phyloP scores from a whole-genome alignment of 2,113 vertebrate genomes.

The Setophaga coronata region DNA sequence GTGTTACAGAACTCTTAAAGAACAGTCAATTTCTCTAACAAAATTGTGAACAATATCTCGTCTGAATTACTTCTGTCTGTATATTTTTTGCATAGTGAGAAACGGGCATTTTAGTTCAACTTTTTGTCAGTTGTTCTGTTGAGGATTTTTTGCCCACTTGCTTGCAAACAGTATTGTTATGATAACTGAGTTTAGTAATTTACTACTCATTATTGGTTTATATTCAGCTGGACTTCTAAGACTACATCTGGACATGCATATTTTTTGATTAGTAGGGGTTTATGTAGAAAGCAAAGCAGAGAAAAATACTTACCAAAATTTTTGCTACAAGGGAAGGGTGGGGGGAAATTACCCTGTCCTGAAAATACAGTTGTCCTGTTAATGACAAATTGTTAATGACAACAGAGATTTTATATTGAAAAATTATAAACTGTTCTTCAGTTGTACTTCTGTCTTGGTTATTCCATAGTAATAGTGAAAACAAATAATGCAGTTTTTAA shows the following conservation, averaged over 20 bases:
- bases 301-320: not conserved
- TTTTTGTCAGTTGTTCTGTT: not conserved
- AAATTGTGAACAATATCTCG: constrained; percentile 12
- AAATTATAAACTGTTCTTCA: not conserved
- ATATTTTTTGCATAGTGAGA: constrained; percentile 13
- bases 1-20: constrained; percentile 22
- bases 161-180: not conserved
- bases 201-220: not conserved
- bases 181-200: not conserved
- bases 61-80: constrained; percentile 38
- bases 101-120: not conserved
- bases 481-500: not conserved
- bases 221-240: not conserved
- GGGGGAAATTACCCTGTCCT: not conserved
- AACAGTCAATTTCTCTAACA: not conserved
- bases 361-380: not conserved
- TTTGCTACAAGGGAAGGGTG: not conserved
- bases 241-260: not conserved
- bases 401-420: not conserved
- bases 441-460: not conserved
- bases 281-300: not conserved
- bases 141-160: not conserved
- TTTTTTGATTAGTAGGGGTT: not conserved
- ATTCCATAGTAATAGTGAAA: not conserved
- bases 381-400: not conserved